Evolutionary conservation across 2,797 vertebrate species (phyloP).

Genomic region (Mus minutoides): DNA sequence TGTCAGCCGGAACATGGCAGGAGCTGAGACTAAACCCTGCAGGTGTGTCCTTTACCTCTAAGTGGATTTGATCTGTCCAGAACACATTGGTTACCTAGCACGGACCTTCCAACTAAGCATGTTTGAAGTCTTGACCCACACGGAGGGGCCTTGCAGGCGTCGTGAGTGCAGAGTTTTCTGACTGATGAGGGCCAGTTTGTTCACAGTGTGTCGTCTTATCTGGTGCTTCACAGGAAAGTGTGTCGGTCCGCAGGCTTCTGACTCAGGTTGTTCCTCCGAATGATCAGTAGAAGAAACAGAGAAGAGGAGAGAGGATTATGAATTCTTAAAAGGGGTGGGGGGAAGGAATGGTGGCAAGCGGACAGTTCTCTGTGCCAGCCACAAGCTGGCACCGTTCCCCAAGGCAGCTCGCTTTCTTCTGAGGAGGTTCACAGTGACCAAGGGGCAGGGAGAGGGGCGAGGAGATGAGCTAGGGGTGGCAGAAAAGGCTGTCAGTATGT

Average conservation of each 20-base stretch:
- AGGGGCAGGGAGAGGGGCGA: background rate
- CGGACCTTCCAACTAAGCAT: background rate
- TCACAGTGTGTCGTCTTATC: background rate
- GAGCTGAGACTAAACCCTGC: background rate
- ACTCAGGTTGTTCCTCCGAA: background rate
- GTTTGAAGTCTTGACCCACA: background rate
- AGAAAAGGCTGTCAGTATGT: background rate
- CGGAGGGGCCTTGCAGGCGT: background rate
- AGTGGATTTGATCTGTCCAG: background rate
- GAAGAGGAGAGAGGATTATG: background rate
- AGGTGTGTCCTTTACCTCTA: background rate
- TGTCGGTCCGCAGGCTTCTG: background rate
- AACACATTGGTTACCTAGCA: background rate
- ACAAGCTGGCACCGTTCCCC: conserved; percentile 56
- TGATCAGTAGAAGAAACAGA: background rate
- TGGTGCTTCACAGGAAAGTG: background rate
- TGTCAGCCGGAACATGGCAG: background rate
- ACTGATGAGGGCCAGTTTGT: background rate
- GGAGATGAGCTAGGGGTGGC: background rate
- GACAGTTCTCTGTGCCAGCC: conserved; percentile 48
- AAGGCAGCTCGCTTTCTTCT: conserved; percentile 8
- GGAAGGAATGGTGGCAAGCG: background rate
- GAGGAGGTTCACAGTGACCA: background rate
- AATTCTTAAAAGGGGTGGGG: background rate
- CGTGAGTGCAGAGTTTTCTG: background rate